Conservation (phyloP, 2,888 invertebrate genomes). For the Hanleya hanleyi region DNA sequence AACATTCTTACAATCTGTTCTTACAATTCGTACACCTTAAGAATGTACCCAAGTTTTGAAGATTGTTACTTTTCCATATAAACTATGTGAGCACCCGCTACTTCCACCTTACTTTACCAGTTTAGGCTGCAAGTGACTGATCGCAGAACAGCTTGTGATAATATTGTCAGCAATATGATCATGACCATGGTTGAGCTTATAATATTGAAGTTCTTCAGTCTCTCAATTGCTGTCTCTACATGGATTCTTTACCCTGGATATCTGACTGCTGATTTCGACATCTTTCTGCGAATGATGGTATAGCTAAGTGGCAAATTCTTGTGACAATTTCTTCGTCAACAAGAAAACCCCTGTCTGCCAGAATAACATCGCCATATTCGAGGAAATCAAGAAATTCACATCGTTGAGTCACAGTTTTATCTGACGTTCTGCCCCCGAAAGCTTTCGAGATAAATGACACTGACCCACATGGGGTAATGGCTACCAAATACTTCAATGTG, state of each 20-base stretch:
- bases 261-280: conserved; percentile 32
- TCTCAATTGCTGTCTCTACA: conserved; percentile 40
- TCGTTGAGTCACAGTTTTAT: neutral
- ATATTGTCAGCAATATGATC: conserved; percentile 39
- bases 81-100: no score
- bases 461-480: neutral
- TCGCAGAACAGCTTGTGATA: conserved; percentile 1
- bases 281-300: conserved; percentile 23
- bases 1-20: no score
- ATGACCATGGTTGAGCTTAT: conserved; percentile 33
- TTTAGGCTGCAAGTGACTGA: no score
- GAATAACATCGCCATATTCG: neutral
- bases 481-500: neutral
- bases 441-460: neutral
- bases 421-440: neutral
- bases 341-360: conserved; percentile 17
- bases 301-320: conserved; percentile 8
- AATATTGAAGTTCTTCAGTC: conserved; percentile 40
- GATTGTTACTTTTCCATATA: no score
- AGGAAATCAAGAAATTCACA: neutral
- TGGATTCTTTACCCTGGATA: conserved; percentile 33
- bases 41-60: no score
- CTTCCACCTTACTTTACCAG: no score
- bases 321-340: conserved; percentile 21
- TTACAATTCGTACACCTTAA: no score